phyloP scores from a whole-genome alignment of 2,113 vertebrate species.

The Perca schrenkii region DNA sequence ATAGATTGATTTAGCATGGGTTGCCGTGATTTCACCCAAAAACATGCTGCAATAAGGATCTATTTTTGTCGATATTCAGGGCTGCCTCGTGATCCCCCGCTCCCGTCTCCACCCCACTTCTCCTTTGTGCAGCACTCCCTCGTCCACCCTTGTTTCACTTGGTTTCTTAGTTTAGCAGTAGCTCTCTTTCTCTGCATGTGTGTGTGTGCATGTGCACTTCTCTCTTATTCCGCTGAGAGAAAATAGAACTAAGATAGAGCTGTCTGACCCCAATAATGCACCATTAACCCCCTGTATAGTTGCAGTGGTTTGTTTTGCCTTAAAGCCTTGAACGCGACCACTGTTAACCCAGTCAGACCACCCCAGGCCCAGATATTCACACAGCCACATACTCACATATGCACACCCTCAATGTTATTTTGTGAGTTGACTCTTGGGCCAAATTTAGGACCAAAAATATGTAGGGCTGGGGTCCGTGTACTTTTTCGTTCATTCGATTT shows the following conservation, averaged over 20 bases:
- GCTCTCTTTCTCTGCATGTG: slow-evolving; percentile 21
- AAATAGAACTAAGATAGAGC: slow-evolving; percentile 35
- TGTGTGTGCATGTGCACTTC: slow-evolving; percentile 34
- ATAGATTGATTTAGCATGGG: slow-evolving; percentile 64
- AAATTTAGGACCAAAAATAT: not conserved
- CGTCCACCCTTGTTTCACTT: slow-evolving; percentile 33
- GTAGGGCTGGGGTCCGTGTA: too few species aligned
- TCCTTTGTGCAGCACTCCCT: slow-evolving; percentile 48
- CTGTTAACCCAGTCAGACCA: slow-evolving; percentile 26
- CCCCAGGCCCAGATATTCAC: not conserved
- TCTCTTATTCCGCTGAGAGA: slow-evolving; percentile 33
- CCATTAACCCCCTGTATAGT: slow-evolving; percentile 20
- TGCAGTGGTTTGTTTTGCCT: slow-evolving; percentile 19
- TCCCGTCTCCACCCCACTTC: slow-evolving; percentile 28
- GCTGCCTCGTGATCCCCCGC: slow-evolving; percentile 58
- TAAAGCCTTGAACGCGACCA: slow-evolving; percentile 22
- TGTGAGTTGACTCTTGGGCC: not conserved
- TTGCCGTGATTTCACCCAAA: slow-evolving; percentile 55
- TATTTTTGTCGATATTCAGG: slow-evolving; percentile 67
- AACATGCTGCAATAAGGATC: slow-evolving; percentile 68
- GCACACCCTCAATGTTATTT: not conserved
- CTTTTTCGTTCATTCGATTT: too few species aligned
- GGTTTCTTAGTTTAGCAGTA: slow-evolving; percentile 47
- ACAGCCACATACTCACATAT: not conserved
- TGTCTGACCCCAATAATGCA: slow-evolving; percentile 51